Evolutionary conservation across 2,113 vertebrate species (phyloP).

Genomic region (Xiphophorus couchianus): DNA sequence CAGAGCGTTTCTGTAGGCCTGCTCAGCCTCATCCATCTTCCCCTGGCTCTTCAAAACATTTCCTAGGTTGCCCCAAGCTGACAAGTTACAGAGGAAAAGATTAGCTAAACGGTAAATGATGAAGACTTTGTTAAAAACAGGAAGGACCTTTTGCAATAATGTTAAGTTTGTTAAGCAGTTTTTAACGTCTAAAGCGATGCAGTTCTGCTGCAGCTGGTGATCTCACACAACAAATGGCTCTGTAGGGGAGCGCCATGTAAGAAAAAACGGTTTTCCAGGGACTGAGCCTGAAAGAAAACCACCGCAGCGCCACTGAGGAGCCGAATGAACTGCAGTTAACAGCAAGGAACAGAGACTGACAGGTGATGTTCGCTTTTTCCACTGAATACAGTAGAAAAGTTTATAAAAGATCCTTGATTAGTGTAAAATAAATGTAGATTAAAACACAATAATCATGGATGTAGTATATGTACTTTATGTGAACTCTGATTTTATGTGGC

Average conservation of each 20-base stretch:
- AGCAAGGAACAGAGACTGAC: constrained; percentile 26
- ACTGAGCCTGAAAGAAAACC: constrained; percentile 39
- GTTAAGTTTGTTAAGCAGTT: constrained; percentile 22
- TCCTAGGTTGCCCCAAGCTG: constrained; percentile 99
- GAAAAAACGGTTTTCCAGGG: constrained; percentile 36
- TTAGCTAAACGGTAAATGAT: constrained; percentile 21
- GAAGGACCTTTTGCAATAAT: constrained; percentile 20
- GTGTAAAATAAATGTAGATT: neutral
- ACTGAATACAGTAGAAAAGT: neutral
- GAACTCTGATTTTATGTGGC: neutral
- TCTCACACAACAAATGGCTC: constrained; percentile 26
- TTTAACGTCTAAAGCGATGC: constrained; percentile 12
- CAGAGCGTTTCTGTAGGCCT: constrained; percentile 95
- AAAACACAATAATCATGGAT: neutral
- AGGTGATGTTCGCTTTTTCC: constrained; percentile 28
- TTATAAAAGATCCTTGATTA: neutral
- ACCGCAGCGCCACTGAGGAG: constrained; percentile 46
- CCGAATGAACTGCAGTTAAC: constrained; percentile 42
- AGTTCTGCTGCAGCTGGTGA: constrained; percentile 31
- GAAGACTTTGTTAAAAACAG: constrained; percentile 17
- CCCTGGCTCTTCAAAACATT: constrained; percentile 99
- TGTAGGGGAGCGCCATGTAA: constrained; percentile 40
- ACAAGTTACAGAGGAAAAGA: constrained; percentile 37
- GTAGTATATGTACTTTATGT: neutral
- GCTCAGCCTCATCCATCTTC: constrained; percentile 94